Conservation (phyloP, 2,888 invertebrate genomes). For the Chesias legatella region DNA sequence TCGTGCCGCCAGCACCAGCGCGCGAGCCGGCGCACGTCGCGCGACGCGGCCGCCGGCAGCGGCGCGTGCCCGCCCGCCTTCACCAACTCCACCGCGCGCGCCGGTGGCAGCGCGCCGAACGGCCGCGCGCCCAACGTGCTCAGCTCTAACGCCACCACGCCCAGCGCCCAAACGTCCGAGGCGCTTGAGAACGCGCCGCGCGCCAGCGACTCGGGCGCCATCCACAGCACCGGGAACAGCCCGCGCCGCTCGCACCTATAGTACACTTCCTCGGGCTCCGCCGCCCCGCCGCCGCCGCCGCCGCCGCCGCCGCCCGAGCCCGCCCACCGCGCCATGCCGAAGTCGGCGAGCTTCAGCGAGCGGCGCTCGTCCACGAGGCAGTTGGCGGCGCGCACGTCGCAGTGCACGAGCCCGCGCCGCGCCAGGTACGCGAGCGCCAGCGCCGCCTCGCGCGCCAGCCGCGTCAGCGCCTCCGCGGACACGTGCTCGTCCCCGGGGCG, state of each 20-base stretch:
- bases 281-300: constrained; percentile 85
- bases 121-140: constrained; percentile 94
- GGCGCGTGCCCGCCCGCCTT: constrained; percentile 83
- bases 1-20: constrained; percentile 88
- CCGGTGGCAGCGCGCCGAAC: constrained; percentile 87
- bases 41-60: constrained; percentile 80
- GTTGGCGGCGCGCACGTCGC: constrained; percentile 90
- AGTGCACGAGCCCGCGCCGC: constrained; percentile 88
- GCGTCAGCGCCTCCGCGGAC: constrained; percentile 46
- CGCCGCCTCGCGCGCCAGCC: constrained; percentile 45
- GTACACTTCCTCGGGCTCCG: constrained; percentile 81
- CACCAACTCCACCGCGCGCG: constrained; percentile 81
- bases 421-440: constrained; percentile 82
- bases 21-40: constrained; percentile 77
- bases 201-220: constrained; percentile 92
- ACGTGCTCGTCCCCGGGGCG: constrained; percentile 78
- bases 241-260: constrained; percentile 91
- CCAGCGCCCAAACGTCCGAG: constrained; percentile 94
- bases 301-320: constrained; percentile 43
- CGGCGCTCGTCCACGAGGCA: constrained; percentile 87
- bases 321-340: constrained; percentile 93
- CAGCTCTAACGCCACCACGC: constrained; percentile 90
- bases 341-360: constrained; percentile 89
- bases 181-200: constrained; percentile 89
- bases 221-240: constrained; percentile 93